Percentiles rank a stretch among this genome's conserved stretches.
Conservation (phyloP, 2,113 vertebrate genomes). For the Pedetes capensis region DNA sequence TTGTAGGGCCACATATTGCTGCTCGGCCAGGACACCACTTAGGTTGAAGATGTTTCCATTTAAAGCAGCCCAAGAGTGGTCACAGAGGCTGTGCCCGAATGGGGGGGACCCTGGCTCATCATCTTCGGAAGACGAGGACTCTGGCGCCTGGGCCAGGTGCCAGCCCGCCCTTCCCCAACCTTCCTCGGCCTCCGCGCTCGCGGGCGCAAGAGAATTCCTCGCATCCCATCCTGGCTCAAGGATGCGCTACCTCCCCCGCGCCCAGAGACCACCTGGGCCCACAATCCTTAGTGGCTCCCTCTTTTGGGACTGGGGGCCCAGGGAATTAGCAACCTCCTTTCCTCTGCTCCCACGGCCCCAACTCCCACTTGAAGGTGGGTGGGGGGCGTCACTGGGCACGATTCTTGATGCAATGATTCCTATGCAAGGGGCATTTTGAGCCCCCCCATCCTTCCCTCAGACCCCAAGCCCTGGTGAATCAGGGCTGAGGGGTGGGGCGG, state of each 20-base stretch:
- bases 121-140: neutral
- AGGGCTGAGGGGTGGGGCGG: conserved; percentile 58
- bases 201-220: neutral
- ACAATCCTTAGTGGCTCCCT: conserved; percentile 44
- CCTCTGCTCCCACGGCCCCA: conserved; percentile 63
- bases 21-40: neutral
- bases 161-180: neutral
- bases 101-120: neutral
- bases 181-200: neutral
- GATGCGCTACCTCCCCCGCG: conserved; percentile 68
- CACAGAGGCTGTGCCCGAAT: neutral
- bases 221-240: conserved; percentile 55
- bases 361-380: neutral
- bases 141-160: neutral
- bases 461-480: conserved; percentile 53
- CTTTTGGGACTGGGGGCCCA: conserved; percentile 45
- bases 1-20: neutral
- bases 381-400: conserved; percentile 43
- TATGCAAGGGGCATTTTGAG: conserved; percentile 79
- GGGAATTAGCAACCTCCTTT: conserved; percentile 30
- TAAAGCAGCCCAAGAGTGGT: neutral
- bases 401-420: conserved; percentile 75
- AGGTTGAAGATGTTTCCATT: neutral
- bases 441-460: conserved; percentile 51
- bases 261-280: conserved; percentile 56